Evolutionary conservation across 2,888 invertebrate genomes (phyloP).

Genomic region (Chaitophorus viminalis): DNA sequence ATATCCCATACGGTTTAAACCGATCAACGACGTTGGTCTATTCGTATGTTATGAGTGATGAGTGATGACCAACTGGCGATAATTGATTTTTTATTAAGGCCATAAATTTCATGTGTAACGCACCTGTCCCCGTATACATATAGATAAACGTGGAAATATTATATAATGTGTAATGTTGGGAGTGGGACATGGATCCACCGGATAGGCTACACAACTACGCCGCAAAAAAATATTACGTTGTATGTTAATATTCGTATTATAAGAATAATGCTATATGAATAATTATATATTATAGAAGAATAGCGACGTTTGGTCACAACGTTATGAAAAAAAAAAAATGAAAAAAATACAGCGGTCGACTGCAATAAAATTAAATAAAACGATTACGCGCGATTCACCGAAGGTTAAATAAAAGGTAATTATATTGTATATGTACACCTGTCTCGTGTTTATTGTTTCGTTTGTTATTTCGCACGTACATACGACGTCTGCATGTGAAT

Average conservation of each 20-base stretch:
- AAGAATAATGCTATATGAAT: too few relatives aligned
- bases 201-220: neutral
- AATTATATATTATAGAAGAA: too few relatives aligned
- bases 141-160: neutral
- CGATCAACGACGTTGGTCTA: too few relatives aligned
- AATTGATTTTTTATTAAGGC: neutral
- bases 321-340: neutral
- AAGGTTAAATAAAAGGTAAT: neutral
- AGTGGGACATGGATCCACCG: neutral
- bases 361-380: neutral
- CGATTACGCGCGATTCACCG: neutral
- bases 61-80: neutral
- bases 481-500: neutral
- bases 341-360: neutral
- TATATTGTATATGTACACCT: neutral
- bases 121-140: neutral
- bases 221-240: neutral
- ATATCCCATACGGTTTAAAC: neutral
- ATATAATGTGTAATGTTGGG: neutral
- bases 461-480: neutral
- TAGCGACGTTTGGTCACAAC: neutral
- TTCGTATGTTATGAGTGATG: too few relatives aligned
- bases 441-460: neutral
- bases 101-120: neutral
- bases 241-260: too few relatives aligned